Evolutionary conservation across 2,888 invertebrate species (phyloP), one percentile per base, ranked within the genome.

Genomic region (Druceiella hillmani): DNA sequence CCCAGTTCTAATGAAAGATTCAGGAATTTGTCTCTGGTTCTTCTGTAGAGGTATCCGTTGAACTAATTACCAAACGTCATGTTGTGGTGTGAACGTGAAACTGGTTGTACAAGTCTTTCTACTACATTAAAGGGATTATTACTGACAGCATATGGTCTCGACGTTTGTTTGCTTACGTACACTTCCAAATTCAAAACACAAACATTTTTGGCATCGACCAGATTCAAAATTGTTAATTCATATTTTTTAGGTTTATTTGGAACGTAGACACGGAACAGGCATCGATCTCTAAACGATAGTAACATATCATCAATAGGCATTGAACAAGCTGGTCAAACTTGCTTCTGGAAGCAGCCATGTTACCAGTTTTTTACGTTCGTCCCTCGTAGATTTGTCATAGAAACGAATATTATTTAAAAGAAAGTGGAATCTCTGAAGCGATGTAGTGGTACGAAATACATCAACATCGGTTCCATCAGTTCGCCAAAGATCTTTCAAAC

Each of bases 381-480:
- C 40, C 5, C 49, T 35, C 4, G 49, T 48, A 1, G 31, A 13
- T 22, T 42, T 42, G 27, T 52, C 47, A 41, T 51, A 50, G 39
- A 51, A 52, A 4, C 47, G 29, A 4, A 50, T 4, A 36, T 30
- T 25, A 14, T 38, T 50, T 42, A 47, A 45, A 2, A 51, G 4
- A 27, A 51, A 48, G 5, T 47, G 7, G 32, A 50, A 51, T 24
- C 49, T 11, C 26, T 46, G 42, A 17, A 38, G 29, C 5, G 48
- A 45, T 50, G 50, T 52, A 1, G 47, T 46, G 2, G 38, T 28
- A 1, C 48, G 31, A 45, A 51, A 52, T 17, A 51, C 47, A n/a
- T 51, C 49, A 11, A 50, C 45, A 4, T 49, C 50, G 13, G 52
- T 50, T 3, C 50, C 49, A 47, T 50, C 51, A 3, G 41, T 43